Evolutionary conservation across 2,888 invertebrate genomes (phyloP).

Genomic region (Ypsolopha sequella): DNA sequence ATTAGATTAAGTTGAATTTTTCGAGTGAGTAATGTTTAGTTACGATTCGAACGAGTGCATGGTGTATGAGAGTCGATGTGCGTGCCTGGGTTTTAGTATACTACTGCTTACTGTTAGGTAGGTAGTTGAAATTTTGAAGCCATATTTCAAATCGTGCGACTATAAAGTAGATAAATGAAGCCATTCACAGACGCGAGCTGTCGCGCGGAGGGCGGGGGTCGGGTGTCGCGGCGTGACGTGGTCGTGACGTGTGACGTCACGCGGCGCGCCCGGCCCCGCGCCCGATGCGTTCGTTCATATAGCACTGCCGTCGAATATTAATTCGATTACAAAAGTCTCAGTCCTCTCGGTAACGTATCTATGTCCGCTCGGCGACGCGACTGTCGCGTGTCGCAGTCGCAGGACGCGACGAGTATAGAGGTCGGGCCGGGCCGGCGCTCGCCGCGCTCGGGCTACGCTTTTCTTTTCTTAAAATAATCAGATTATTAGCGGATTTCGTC

Average conservation of each 20-base stretch:
- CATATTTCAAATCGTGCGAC: constrained; percentile 49
- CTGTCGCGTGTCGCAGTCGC: not conserved
- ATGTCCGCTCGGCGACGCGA: not conserved
- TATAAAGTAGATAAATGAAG: constrained; percentile 62
- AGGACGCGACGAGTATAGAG: not conserved
- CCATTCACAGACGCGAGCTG: constrained; percentile 11
- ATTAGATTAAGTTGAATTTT: constrained; percentile 68
- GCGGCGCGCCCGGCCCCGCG: not conserved
- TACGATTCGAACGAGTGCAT: constrained; percentile 63
- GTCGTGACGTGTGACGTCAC: not conserved
- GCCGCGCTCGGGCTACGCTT: constrained; percentile 37
- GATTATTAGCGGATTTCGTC: constrained; percentile 64
- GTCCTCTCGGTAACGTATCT: too few relatives aligned
- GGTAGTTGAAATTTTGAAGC: constrained; percentile 69
- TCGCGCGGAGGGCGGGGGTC: not conserved
- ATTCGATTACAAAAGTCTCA: not conserved
- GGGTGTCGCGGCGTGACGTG: not conserved
- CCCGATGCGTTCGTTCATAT: not conserved
- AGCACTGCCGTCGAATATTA: not conserved
- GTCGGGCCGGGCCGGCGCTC: constrained; percentile 11
- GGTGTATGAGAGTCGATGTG: constrained; percentile 64
- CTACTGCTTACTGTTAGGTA: constrained; percentile 71
- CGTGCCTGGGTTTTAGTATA: constrained; percentile 64
- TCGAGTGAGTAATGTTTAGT: constrained; percentile 66
- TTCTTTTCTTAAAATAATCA: constrained; percentile 59